phyloP scores from a whole-genome alignment of 1,140 invertebrate genomes.

The Eubasilissa regina region DNA sequence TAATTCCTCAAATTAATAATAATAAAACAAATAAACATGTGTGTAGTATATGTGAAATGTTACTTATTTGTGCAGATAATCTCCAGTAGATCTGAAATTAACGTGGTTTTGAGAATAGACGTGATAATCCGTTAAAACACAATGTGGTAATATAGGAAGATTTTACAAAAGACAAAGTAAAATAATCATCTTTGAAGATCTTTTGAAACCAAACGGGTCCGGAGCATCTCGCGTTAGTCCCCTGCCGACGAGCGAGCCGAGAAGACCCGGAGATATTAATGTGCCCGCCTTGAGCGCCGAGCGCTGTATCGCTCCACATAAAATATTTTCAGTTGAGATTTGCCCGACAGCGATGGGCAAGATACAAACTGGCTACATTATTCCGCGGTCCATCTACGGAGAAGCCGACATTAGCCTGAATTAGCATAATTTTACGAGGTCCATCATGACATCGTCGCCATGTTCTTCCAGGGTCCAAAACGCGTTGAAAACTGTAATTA shows the following conservation, averaged over 20 bases:
- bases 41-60: too few species aligned
- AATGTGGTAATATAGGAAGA: too few species aligned
- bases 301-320: background rate
- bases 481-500: constrained; percentile 58
- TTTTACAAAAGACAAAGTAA: background rate
- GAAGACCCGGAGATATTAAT: constrained; percentile 7
- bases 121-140: too few species aligned
- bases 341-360: constrained; percentile 25
- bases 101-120: too few species aligned
- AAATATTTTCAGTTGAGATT: constrained; percentile 31
- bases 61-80: too few species aligned
- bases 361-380: constrained; percentile 9
- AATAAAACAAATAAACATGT: too few species aligned
- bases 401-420: constrained; percentile 57
- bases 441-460: constrained; percentile 48
- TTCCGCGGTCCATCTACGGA: constrained; percentile 22
- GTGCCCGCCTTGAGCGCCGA: background rate
- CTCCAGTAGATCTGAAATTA: too few species aligned
- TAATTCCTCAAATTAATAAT: too few species aligned
- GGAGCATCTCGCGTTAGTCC: constrained; percentile 7
- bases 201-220: background rate
- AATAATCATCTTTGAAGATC: constrained; percentile 5
- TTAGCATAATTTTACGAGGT: constrained; percentile 57
- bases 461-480: constrained; percentile 36
- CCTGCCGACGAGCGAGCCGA: background rate